Conservation (phyloP, 2,888 invertebrate genomes). For the Drosophila colorata region DNA sequence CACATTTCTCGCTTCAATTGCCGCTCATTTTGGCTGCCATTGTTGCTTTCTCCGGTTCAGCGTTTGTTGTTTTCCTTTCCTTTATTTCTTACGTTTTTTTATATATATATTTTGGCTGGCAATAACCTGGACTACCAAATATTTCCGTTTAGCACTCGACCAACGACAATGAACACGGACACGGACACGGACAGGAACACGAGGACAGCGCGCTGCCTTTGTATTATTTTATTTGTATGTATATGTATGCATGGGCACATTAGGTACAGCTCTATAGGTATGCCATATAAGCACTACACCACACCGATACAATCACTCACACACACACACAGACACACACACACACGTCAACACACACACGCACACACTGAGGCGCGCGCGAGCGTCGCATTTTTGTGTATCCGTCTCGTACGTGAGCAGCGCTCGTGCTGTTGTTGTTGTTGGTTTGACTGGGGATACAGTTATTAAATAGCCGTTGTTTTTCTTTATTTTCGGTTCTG, state of each 20-base stretch:
- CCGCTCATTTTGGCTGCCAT: slow-evolving; percentile 49
- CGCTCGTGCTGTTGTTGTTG: slow-evolving; percentile 37
- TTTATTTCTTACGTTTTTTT: slow-evolving; percentile 25
- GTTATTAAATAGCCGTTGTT: slow-evolving; percentile 71
- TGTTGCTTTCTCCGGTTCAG: slow-evolving; percentile 39
- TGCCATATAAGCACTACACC: slow-evolving; percentile 56
- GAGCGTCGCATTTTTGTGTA: slow-evolving; percentile 72
- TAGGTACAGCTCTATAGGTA: slow-evolving; percentile 77
- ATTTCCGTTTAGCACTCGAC: slow-evolving; percentile 74
- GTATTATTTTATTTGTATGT: slow-evolving; percentile 64
- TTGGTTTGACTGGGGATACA: slow-evolving; percentile 60
- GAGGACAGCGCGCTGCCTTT: slow-evolving; percentile 49
- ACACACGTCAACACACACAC: slow-evolving; percentile 29
- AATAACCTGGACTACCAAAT: slow-evolving; percentile 75
- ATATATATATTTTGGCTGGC: slow-evolving; percentile 39
- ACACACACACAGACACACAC: slow-evolving; percentile 14
- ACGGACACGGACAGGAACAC: slow-evolving; percentile 23
- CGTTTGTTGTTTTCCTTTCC: slow-evolving; percentile 15
- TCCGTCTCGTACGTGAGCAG: slow-evolving; percentile 71
- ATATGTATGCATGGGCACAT: slow-evolving; percentile 67
- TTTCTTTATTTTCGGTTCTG: slow-evolving; percentile 34
- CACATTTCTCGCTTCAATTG: slow-evolving; percentile 59
- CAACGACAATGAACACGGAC: slow-evolving; percentile 35
- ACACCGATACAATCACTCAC: slow-evolving; percentile 32
- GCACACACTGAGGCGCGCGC: slow-evolving; percentile 29